These are phyloP conservation scores for Plotosus lineatus DNA, from an alignment of 2,113 vertebrate genomes.

Conservation along the genomic window DNA sequence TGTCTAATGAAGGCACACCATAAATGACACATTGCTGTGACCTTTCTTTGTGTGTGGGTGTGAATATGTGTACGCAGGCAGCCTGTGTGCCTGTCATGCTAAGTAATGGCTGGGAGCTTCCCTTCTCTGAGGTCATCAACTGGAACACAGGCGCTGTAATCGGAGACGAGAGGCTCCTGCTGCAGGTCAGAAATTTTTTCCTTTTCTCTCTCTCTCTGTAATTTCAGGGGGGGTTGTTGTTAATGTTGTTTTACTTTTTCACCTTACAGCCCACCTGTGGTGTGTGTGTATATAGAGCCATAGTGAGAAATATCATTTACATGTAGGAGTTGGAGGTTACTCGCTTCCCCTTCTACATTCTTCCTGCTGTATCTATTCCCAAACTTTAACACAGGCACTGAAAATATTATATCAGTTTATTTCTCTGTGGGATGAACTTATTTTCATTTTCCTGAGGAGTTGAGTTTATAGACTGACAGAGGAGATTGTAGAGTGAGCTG, in stretches of 20 bases:
- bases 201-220: not conserved
- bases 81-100: constrained; percentile 77
- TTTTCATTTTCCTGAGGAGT: not conserved
- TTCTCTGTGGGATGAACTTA: not conserved
- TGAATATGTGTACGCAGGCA: constrained; percentile 62
- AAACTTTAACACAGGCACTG: not conserved
- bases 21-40: constrained; percentile 22
- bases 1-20: constrained; percentile 16
- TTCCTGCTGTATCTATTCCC: not conserved
- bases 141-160: constrained; percentile 78
- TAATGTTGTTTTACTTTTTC: not conserved
- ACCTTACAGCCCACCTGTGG: not conserved
- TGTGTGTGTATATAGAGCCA: not conserved
- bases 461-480: not conserved
- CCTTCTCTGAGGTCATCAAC: constrained; percentile 77
- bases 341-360: not conserved
- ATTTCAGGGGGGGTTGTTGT: too few species aligned
- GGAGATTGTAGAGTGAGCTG: not conserved
- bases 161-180: constrained; percentile 76
- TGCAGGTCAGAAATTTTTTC: constrained; percentile 66
- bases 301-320: not conserved
- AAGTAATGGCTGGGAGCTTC: constrained; percentile 79
- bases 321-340: not conserved
- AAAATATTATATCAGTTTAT: not conserved
- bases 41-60: constrained; percentile 34